Evolutionary conservation across 2,113 vertebrate species (phyloP).

Genomic region (Lampris incognitus): DNA sequence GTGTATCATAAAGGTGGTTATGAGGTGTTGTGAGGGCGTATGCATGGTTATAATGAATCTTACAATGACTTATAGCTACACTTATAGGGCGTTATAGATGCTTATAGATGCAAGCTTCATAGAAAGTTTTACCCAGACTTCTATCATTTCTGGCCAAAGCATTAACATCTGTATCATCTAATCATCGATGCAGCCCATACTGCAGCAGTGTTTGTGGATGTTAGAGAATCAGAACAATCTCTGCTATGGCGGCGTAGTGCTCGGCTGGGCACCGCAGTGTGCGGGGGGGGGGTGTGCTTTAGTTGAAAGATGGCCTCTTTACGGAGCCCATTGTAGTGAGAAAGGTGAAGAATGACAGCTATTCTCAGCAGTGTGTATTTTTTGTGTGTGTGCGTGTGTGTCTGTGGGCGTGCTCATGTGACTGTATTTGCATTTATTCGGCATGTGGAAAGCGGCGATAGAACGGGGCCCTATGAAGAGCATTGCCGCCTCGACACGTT

Average conservation of each 20-base stretch:
- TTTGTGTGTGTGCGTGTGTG: neutral
- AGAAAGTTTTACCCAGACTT: constrained; percentile 2
- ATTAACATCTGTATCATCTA: constrained; percentile 48
- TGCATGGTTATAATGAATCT: too few relatives aligned
- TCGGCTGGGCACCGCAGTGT: constrained; percentile 50
- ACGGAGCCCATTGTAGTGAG: constrained; percentile 66
- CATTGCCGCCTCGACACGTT: constrained; percentile 58
- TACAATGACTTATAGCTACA: too few relatives aligned
- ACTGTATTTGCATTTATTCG: constrained; percentile 17
- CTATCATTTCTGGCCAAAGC: constrained; percentile 35
- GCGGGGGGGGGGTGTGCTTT: constrained; percentile 50
- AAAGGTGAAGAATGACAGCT: constrained; percentile 75
- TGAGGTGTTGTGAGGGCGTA: too few relatives aligned
- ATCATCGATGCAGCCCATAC: constrained; percentile 31
- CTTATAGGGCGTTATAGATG: too few relatives aligned
- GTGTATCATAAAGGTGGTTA: too few relatives aligned
- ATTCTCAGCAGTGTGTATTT: constrained; percentile 56
- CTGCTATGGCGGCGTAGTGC: constrained; percentile 36
- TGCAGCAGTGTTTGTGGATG: constrained; percentile 38
- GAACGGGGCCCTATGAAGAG: constrained; percentile 56
- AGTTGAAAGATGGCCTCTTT: constrained; percentile 69
- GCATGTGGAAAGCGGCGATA: constrained; percentile 44
- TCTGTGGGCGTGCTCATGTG: neutral
- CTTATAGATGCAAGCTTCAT: too few relatives aligned
- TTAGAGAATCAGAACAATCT: constrained; percentile 14